Evolutionary conservation across 2,888 invertebrate genomes (phyloP), one percentile per base, ranked within the genome.

Genomic region (Taenaris catops): DNA sequence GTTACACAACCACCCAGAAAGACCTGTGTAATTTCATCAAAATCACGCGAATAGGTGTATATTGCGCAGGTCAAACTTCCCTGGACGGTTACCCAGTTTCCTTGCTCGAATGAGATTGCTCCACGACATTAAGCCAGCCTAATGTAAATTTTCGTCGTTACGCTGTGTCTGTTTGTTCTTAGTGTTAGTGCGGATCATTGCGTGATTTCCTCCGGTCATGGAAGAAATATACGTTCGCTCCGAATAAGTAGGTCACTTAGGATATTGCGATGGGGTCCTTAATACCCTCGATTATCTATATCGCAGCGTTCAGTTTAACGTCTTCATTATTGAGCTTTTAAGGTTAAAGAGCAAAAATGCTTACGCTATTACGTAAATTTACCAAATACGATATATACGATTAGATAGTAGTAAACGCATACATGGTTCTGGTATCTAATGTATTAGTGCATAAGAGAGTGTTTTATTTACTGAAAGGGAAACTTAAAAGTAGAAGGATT

Each of bases 131-230:
- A 83, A 76, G 73, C 80, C 69, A 55, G 63, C 67, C 72, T 70
- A 70, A 83, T 83, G 80, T 81, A 83, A 79, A 81, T 81, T 80
- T 79, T 72, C 73, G 63, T 69, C 68, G 71, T 76, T 70, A 69
- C 59, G 55, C 54, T 55, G 48, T 63, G 66, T 68, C 66, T 80
- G 72, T 73, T 72, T 67, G 73, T 71, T 63, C 61, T 58, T 52
- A 49, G 57, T 43, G 44, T 51, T 51, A 41, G 49, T 54, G 46
- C 45, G 44, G 46, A 49, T 58, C 58, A 59, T 67, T 60, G 68
- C 63, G 62, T 68, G 66, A 68, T 75, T 63, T 68, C 56, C 62
- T 58, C 44, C 56, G 63, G 63, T 68, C 63, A 71, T 42, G 43
- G 34, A 16, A 36, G 27, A 31, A 32, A 34, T 34, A 34, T 38